Conservation (phyloP, 2,888 invertebrate genomes). For the Elysia crispata region DNA sequence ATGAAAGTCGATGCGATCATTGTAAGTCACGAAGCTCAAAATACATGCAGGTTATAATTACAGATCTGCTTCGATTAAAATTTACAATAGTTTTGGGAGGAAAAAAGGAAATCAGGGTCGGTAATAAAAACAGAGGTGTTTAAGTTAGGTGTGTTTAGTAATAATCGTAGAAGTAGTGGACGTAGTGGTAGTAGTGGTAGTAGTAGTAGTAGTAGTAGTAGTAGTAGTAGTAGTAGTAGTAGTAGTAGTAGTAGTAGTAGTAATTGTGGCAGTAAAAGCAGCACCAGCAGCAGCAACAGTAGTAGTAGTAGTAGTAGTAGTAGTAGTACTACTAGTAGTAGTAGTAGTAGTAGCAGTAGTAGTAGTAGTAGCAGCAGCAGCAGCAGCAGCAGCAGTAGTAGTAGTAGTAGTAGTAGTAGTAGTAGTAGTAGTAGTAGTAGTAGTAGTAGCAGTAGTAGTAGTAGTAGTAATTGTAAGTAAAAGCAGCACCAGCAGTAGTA, state of each 20-base stretch:
- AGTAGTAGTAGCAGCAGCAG: not conserved
- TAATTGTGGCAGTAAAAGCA: not conserved
- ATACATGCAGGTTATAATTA: no score
- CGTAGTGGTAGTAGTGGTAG: not conserved
- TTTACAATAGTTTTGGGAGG: no score
- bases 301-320: not conserved
- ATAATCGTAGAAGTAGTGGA: not conserved
- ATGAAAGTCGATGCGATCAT: no score
- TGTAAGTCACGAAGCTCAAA: no score
- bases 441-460: no score
- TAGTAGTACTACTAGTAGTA: not conserved
- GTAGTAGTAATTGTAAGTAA: not conserved
- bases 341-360: not conserved
- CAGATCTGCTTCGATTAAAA: no score
- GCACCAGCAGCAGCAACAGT: not conserved
- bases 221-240: not conserved
- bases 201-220: not conserved
- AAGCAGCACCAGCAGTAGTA: not conserved
- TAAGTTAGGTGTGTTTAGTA: no score
- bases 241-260: not conserved
- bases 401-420: no score
- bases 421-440: no score
- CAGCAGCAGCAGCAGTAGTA: conserved; percentile 2
- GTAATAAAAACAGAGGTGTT: no score
- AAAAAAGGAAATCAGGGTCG: no score